These are phyloP conservation scores for Spisula solida DNA, from an alignment of 2,888 invertebrate species.

Conservation along the genomic window DNA sequence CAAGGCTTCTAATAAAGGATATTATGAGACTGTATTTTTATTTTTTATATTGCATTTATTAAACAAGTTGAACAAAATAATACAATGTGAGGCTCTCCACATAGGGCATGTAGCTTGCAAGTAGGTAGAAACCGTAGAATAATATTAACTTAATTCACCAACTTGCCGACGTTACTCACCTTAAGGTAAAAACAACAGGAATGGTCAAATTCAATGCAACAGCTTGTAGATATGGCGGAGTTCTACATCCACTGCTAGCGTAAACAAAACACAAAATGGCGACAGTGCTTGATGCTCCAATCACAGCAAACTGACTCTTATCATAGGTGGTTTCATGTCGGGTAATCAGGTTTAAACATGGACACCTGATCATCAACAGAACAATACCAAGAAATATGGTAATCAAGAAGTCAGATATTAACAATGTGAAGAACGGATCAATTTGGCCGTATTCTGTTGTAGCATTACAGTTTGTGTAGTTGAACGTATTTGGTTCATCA, in stretches of 20 bases:
- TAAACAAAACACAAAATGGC: conserved; percentile 75
- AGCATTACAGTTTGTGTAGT: conserved; percentile 37
- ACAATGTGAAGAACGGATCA: conserved; percentile 68
- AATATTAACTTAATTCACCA: too few relatives aligned
- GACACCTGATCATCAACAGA: conserved; percentile 57
- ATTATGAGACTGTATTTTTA: too few relatives aligned
- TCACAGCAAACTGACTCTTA: conserved; percentile 72
- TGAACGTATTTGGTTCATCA: conserved; percentile 42
- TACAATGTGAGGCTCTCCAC: too few relatives aligned
- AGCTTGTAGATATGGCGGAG: conserved; percentile 80
- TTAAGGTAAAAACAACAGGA: conserved; percentile 79
- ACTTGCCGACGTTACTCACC: conserved; percentile 60
- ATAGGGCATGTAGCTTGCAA: too few relatives aligned
- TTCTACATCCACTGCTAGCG: conserved; percentile 78
- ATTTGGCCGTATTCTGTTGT: conserved; percentile 49
- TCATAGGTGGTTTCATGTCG: conserved; percentile 69
- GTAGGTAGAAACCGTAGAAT: too few relatives aligned
- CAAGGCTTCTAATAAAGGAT: too few relatives aligned
- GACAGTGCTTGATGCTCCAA: conserved; percentile 75
- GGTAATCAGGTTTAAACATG: conserved; percentile 58
- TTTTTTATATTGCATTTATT: too few relatives aligned
- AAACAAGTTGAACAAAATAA: too few relatives aligned
- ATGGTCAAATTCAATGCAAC: conserved; percentile 77
- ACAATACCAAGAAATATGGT: conserved; percentile 61
- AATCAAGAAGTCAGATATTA: conserved; percentile 67